Base-by-base conservation (phyloP, 1,140 invertebrate genomes). In the Riptortus pedestris region DNA sequence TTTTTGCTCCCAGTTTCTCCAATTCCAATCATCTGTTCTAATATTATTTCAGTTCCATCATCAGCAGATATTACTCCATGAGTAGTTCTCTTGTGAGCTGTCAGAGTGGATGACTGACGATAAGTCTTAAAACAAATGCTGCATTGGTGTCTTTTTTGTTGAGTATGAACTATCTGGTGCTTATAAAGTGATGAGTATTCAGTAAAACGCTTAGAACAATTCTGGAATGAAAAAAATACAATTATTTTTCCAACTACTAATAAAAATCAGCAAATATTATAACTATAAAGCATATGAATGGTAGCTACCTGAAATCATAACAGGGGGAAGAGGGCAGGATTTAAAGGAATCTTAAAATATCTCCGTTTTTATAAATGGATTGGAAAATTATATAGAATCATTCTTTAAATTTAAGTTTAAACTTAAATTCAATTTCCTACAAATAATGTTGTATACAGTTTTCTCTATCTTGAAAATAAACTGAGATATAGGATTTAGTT, bases 161-260 rank as follows among this genome's bases (percentile, higher is more conserved):
- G 79, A 3, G 81, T 81, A 69, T 85, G 83, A 20, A 85, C 84
- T 27, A 85, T 77, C 71, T 85, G 81, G 73, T 87, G 85, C 72
- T 87, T 87, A 71, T 86, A 87, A 18, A 87, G 76, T 69, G 83
- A 85, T 51, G 85, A 87, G 71, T 87, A 87, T 71, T 87, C 85
- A 2, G 85, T 87, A 68, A 87, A 87, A 33, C 82, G 75, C 71
- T 83, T 84, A 9, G 79, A 79, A 74, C 85, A 87, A 61, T 80
- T 82, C 73, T 82, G 70, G 26, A 79, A 62, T 64, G 2, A 59
- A 67, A 2, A 51, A 5, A 51, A 51, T 2, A 45, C 2, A 12
- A 45, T 51, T 48, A 20, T 24, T 60, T 58, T 22, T 12, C n/a
- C n/a, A 43, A n/a, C 11, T 43, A 43, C 11, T n/a, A 43, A 43